Evolutionary conservation across 2,888 invertebrate species (phyloP).

Genomic region (Nasonovia ribisnigri): DNA sequence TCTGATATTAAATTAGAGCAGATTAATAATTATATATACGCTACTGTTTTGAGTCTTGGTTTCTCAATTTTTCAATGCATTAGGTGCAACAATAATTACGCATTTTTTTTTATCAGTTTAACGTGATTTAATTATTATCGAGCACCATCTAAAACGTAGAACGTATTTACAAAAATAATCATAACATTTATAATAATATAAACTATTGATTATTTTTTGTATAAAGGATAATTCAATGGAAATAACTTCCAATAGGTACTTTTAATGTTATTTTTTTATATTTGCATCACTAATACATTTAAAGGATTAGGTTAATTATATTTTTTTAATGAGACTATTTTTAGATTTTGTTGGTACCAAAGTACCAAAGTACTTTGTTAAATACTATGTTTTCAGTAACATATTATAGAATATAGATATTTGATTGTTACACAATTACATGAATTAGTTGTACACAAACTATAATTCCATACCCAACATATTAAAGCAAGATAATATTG

Average conservation of each 20-base stretch:
- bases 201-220: neutral
- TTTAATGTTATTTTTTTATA: neutral
- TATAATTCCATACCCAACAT: neutral
- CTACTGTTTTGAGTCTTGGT: too few species aligned
- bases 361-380: too few species aligned
- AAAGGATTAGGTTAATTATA: neutral
- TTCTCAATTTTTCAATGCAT: too few species aligned
- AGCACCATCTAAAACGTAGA: too few species aligned
- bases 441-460: neutral
- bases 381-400: too few species aligned
- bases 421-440: neutral
- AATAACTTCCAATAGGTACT: neutral
- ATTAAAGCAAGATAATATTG: neutral
- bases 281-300: neutral
- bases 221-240: neutral
- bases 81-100: neutral
- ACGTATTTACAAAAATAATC: neutral
- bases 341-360: too few species aligned
- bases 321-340: neutral
- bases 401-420: too few species aligned
- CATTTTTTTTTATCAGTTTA: neutral
- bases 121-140: neutral
- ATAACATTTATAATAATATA: neutral
- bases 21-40: too few species aligned
- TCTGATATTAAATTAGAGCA: neutral